Percentiles rank a stretch among this genome's conserved stretches.
These are phyloP conservation scores for Narcine bancroftii DNA, from an alignment of 2,113 vertebrate genomes.

Conservation along the genomic window DNA sequence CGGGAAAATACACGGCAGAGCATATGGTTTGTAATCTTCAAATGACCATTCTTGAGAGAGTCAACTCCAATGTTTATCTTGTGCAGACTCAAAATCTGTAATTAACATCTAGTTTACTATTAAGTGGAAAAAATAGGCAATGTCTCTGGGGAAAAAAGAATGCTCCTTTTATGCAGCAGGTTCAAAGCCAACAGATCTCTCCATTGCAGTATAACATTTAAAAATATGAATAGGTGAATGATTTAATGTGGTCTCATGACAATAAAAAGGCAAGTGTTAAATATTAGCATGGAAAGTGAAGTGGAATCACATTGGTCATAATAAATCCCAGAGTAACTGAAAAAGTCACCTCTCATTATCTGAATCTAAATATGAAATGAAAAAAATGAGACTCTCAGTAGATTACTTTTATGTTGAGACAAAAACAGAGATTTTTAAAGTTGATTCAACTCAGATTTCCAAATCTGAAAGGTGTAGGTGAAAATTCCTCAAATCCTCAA, in stretches of 20 bases:
- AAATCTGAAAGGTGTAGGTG: conserved; percentile 56
- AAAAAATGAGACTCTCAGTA: conserved; percentile 70
- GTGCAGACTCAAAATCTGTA: conserved; percentile 52
- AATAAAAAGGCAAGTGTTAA: conserved; percentile 95
- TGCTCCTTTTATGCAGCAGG: conserved; percentile 47
- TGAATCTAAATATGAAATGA: conserved; percentile 78
- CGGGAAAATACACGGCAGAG: conserved; percentile 38
- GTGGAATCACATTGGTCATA: conserved; percentile 87
- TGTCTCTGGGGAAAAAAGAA: background rate
- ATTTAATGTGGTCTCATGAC: conserved; percentile 66
- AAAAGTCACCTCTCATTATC: conserved; percentile 73
- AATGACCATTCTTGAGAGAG: conserved; percentile 56
- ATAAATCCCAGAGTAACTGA: conserved; percentile 83
- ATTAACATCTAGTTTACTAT: conserved; percentile 60
- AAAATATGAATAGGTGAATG: conserved; percentile 52
- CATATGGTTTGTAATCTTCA: conserved; percentile 54
- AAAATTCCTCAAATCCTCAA: conserved; percentile 55
- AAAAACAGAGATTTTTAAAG: conserved; percentile 59
- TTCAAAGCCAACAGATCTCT: conserved; percentile 31
- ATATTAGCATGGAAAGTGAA: conserved; percentile 79
- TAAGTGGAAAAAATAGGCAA: conserved; percentile 43
- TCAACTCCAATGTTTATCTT: conserved; percentile 53
- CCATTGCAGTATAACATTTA: background rate
- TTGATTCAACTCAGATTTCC: conserved; percentile 50
- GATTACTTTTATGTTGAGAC: conserved; percentile 59